Evolutionary conservation across 1,140 invertebrate species (phyloP).

Genomic region (Himalopsyche phryganea): DNA sequence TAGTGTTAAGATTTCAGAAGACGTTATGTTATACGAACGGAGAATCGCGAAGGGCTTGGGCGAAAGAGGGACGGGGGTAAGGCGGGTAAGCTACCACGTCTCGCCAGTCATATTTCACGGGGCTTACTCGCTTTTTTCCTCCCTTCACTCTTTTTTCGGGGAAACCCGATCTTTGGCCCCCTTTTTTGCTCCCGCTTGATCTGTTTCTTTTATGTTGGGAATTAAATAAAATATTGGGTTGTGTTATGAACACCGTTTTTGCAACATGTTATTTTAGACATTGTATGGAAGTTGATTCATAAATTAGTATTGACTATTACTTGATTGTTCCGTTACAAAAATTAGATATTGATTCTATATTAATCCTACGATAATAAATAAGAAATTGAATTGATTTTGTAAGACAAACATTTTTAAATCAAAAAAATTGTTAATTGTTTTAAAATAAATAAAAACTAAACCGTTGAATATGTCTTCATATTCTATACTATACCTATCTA

Average conservation of each 20-base stretch:
- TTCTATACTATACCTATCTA: no score
- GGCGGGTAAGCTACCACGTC: slow-evolving; percentile 29
- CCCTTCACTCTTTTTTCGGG: slow-evolving; percentile 8
- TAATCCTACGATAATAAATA: no score
- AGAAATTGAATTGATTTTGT: no score
- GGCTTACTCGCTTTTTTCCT: slow-evolving; percentile 24
- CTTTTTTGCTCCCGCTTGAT: slow-evolving; percentile 21
- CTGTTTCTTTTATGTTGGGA: slow-evolving; percentile 18
- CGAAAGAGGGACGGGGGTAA: not conserved
- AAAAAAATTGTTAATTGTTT: no score
- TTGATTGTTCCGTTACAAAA: no score
- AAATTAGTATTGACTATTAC: no score
- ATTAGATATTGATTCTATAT: no score
- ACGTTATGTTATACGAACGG: not conserved
- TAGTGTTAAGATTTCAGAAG: slow-evolving; percentile 1
- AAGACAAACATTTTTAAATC: no score
- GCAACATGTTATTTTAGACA: not conserved
- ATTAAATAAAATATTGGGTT: slow-evolving; percentile 13
- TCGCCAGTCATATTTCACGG: slow-evolving; percentile 32
- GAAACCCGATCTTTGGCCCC: slow-evolving; percentile 16
- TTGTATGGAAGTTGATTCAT: no score
- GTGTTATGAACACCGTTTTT: not conserved
- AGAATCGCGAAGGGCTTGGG: not conserved
- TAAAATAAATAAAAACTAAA: no score
- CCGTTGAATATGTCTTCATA: no score